These are phyloP conservation scores for Anhinga rufa DNA, from an alignment of 2,113 vertebrate genomes.

Conservation along the genomic window DNA sequence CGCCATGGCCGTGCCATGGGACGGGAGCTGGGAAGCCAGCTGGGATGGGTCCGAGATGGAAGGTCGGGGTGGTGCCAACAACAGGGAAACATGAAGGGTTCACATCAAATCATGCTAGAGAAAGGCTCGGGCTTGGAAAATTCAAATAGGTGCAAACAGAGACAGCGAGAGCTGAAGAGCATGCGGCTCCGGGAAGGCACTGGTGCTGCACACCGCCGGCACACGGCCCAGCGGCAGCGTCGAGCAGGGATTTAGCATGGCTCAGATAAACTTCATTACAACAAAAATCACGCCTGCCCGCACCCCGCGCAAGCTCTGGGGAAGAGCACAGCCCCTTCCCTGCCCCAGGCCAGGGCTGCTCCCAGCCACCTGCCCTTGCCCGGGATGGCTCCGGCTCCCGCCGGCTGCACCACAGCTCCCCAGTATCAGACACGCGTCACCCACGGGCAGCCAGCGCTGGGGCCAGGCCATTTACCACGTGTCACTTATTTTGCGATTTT, in stretches of 20 bases:
- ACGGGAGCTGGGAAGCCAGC: not conserved
- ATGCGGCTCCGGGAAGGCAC: not conserved
- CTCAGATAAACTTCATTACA: not conserved
- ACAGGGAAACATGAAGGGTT: not conserved
- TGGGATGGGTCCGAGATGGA: not conserved
- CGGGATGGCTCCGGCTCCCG: not conserved
- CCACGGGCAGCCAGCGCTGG: not conserved
- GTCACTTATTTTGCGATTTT: not conserved
- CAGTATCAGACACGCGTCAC: not conserved
- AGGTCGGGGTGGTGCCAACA: not conserved
- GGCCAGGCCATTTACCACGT: not conserved
- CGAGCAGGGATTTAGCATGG: not conserved
- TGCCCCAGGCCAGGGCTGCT: too few species aligned
- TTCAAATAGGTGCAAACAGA: not conserved
- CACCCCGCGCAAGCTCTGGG: not conserved
- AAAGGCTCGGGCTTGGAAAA: not conserved
- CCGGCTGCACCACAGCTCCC: not conserved
- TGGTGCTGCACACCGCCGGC: fast-evolving
- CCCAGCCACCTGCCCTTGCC: not conserved
- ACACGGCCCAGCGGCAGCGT: fast-evolving
- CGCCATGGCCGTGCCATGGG: fast-evolving
- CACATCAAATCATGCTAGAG: not conserved
- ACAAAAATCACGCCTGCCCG: not conserved
- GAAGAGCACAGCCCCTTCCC: not conserved
- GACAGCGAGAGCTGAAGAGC: not conserved